Evolutionary conservation across 37 sponge, comb jelly and placozoan genomes (phyloP), one percentile per base, ranked within the genome.

Genomic region (Tethya wilhelma): DNA sequence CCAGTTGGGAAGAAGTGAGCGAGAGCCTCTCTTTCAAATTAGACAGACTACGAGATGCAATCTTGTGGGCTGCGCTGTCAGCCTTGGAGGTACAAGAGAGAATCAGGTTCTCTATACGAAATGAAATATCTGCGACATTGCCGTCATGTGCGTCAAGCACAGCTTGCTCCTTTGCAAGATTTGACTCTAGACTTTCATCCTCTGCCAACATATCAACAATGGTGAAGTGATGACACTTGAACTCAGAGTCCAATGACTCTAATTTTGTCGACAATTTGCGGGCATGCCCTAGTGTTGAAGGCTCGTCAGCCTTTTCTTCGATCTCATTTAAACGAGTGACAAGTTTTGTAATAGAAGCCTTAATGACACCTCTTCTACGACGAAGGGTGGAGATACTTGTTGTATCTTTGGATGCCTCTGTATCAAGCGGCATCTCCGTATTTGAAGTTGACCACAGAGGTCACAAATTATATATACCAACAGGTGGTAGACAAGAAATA

Each of bases 91-190:
- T 8, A 26, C 26, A 23, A n/a, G 64, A 8, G 29, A 26, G 23
- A 25, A 23, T 62, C 29, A 62, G 8, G 8, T 11, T 20, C 32
- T 65, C 4, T 29, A 65, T 30, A 29, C 66, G 37, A 4, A 65
- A 19, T 4, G 66, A 64, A 2, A 64, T 31, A 32, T 28, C 32
- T 2, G 8, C 8, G 31, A 64, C 32, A 29, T 64, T 34, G 4
- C 1, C 36, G 34, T 64, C 66, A 32, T 64, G 66, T 31, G 28
- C 34, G 8, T 64, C 66, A 3, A 64, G 34, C 31, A 4, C 66
- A 9, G 28, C 66, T 64, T 64, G 66, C 66, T 64, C 66, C 32
- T n/a, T n/a, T n/a, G 55, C 55, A 17, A 49, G 55, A 11, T 49
- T 17, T 11, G 37, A 31, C n/a, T n/a, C n/a, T n/a, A n/a, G n/a